phyloP scores from a whole-genome alignment of 2,888 invertebrate species.

The Trachelus stipa region DNA sequence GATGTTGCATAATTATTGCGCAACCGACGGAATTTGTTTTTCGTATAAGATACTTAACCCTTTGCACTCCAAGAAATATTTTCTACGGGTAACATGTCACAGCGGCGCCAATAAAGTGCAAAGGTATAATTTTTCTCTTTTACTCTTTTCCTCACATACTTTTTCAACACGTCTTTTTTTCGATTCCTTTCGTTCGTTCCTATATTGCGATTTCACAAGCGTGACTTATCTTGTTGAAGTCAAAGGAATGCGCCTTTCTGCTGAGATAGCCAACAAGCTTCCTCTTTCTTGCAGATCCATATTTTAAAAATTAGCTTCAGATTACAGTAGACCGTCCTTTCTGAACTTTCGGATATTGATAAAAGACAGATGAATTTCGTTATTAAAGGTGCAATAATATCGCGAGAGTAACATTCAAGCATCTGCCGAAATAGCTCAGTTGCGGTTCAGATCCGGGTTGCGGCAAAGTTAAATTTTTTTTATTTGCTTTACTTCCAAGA shows the following conservation, averaged over 20 bases:
- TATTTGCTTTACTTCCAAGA: neutral
- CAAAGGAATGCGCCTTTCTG: neutral
- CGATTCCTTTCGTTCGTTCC: neutral
- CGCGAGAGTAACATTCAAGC: neutral
- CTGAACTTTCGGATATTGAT: neutral
- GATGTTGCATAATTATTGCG: neutral
- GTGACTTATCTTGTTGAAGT: neutral
- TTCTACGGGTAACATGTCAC: too few relatives aligned
- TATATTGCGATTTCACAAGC: neutral
- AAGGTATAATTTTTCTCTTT: neutral
- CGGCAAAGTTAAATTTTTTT: constrained; percentile 11
- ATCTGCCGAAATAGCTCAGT: constrained; percentile 22
- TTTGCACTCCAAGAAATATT: too few relatives aligned
- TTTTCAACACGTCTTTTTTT: neutral
- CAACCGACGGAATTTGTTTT: neutral
- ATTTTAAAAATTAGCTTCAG: neutral
- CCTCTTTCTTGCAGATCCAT: neutral
- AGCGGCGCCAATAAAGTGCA: too few relatives aligned
- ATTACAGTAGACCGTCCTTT: neutral
- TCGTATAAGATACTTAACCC: neutral
- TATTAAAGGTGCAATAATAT: neutral
- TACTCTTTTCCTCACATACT: neutral
- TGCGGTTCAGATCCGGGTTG: constrained; percentile 22
- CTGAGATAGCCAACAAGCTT: neutral
- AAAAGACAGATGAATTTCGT: neutral